Conservation (phyloP, 1,140 invertebrate genomes). For the Ceratosolen solmsi region DNA sequence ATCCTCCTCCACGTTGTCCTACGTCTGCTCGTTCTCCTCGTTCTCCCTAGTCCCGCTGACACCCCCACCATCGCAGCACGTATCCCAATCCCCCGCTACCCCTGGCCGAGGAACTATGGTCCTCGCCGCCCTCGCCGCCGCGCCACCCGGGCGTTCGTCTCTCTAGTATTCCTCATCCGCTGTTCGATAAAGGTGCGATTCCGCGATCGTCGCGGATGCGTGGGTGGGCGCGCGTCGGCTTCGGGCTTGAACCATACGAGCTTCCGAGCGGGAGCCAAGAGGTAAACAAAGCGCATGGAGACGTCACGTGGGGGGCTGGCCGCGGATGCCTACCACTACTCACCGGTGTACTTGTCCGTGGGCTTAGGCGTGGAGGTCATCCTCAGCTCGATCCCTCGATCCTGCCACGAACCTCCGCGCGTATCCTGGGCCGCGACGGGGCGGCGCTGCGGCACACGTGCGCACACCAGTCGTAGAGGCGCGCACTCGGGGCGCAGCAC, state of each 20-base stretch:
- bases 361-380: slow-evolving; percentile 71
- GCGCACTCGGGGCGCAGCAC: not conserved
- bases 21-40: no score
- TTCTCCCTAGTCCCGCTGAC: no score
- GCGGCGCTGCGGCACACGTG: slow-evolving; percentile 5
- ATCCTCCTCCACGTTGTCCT: no score
- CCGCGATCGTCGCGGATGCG: no score
- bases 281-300: slow-evolving; percentile 19
- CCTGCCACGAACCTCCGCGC: not conserved
- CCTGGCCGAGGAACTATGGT: not conserved
- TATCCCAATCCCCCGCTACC: no score
- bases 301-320: not conserved
- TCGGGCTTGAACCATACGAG: not conserved
- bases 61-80: no score
- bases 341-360: slow-evolving; percentile 70
- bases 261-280: not conserved
- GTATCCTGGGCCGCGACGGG: not conserved
- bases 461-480: not conserved
- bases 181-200: slow-evolving; percentile 21
- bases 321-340: slow-evolving; percentile 49
- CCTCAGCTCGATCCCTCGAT: not conserved
- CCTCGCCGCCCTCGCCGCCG: no score
- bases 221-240: not conserved
- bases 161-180: no score
- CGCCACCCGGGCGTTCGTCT: not conserved